Evolutionary conservation across 2,797 vertebrate genomes (phyloP).

Genomic region (Perodicticus potto): DNA sequence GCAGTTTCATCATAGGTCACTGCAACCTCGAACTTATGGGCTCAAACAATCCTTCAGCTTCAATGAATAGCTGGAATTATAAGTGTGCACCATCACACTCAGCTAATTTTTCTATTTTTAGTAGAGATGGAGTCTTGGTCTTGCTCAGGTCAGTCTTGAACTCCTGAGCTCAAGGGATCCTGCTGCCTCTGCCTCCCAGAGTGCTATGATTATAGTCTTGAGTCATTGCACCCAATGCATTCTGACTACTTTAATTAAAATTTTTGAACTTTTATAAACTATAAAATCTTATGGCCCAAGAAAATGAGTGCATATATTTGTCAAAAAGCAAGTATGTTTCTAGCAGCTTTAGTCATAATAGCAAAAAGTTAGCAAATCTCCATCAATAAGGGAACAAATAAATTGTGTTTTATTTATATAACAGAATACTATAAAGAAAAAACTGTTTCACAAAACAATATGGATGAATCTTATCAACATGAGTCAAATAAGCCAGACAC

Average conservation of each 20-base stretch:
- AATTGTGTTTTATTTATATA: neutral
- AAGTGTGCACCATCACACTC: too few species aligned
- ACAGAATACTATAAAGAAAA: constrained; percentile 27
- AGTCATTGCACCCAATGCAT: neutral
- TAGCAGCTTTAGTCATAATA: constrained; percentile 1
- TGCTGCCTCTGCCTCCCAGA: too few species aligned
- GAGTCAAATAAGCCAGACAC: neutral
- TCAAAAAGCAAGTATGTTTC: constrained; percentile 38
- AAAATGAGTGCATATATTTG: constrained; percentile 53
- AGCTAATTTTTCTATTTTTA: too few species aligned
- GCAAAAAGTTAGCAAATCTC: constrained; percentile 35
- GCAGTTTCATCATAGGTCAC: too few species aligned
- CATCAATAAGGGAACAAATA: neutral
- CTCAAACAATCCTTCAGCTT: too few species aligned
- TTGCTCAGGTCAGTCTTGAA: too few species aligned
- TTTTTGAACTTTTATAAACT: constrained; percentile 40
- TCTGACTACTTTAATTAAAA: constrained; percentile 41
- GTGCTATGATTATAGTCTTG: too few species aligned
- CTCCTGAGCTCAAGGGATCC: too few species aligned
- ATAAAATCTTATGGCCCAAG: constrained; percentile 32
- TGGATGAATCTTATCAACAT: neutral
- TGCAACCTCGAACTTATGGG: too few species aligned
- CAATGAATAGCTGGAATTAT: too few species aligned
- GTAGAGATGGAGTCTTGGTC: too few species aligned
- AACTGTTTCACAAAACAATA: constrained; percentile 32